A percentile compares a stretch with the other conserved stretches of the same genome.
These are phyloP conservation scores for Calyptommatus sinebrachiatus DNA, from an alignment of 2,113 vertebrate species.

Conservation along the genomic window DNA sequence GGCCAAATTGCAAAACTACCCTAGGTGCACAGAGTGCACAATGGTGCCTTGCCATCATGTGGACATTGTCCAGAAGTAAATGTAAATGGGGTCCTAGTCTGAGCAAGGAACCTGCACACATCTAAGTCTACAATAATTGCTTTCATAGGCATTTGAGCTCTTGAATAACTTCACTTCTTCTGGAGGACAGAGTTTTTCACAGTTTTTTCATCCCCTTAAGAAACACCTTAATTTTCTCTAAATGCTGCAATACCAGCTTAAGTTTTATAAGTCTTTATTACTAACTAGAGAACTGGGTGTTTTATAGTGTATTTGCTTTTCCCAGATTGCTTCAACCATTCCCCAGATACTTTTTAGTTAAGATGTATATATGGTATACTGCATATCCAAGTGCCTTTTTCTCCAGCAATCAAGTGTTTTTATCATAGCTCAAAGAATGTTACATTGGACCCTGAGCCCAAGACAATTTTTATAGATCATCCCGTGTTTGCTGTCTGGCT, in stretches of 20 bases:
- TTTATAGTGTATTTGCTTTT: constrained; percentile 7
- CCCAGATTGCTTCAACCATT: not conserved
- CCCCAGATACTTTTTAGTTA: not conserved
- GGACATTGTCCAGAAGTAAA: too few relatives aligned
- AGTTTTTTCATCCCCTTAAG: not conserved
- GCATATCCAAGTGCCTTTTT: not conserved
- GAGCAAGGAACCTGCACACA: not conserved
- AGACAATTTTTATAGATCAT: not conserved
- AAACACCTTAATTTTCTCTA: not conserved
- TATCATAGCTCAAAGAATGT: not conserved
- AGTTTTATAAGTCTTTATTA: not conserved
- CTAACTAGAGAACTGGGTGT: constrained; percentile 12
- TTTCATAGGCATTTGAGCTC: not conserved
- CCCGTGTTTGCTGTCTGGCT: not conserved
- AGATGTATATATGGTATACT: not conserved
- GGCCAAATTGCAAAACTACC: too few relatives aligned
- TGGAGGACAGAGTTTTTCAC: not conserved
- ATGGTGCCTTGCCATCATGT: too few relatives aligned
- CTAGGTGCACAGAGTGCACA: too few relatives aligned
- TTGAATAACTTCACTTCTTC: not conserved
- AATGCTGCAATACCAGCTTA: not conserved
- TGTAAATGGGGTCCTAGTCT: not conserved
- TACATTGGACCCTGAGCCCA: not conserved
- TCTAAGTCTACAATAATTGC: not conserved
- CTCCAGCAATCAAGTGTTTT: not conserved